These are phyloP conservation scores for Formica aserva DNA, from an alignment of 2,888 invertebrate genomes.

Conservation along the genomic window DNA sequence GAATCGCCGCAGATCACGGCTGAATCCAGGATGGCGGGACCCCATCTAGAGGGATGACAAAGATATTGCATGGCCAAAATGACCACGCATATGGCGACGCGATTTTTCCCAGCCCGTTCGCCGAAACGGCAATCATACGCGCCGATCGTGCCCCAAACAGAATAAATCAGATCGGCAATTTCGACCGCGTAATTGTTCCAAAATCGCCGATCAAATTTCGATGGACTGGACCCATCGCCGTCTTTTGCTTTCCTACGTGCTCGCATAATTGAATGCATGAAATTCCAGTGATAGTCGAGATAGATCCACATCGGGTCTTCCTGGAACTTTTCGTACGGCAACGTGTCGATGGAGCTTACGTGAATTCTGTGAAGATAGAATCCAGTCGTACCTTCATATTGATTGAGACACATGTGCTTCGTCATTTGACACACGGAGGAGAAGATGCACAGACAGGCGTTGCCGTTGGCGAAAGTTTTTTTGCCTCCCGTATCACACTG, in stretches of 20 bases:
- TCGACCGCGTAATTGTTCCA: constrained; percentile 83
- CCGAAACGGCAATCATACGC: constrained; percentile 80
- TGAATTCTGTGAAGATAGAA: constrained; percentile 83
- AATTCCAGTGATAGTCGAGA: constrained; percentile 83
- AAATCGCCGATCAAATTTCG: constrained; percentile 63
- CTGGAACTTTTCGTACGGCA: constrained; percentile 71
- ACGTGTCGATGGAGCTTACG: constrained; percentile 79
- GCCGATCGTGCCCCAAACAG: constrained; percentile 83
- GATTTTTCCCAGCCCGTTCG: constrained; percentile 79
- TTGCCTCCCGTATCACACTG: constrained; percentile 77
- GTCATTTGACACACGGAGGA: constrained; percentile 78
- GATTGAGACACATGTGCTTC: constrained; percentile 79
- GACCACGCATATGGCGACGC: constrained; percentile 80
- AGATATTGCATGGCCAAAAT: constrained; percentile 79
- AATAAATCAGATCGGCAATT: constrained; percentile 80
- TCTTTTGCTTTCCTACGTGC: constrained; percentile 33
- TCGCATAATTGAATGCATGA: constrained; percentile 45
- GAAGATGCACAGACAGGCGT: constrained; percentile 80
- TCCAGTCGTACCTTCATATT: constrained; percentile 78
- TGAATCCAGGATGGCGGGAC: constrained; percentile 81
- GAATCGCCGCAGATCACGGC: constrained; percentile 82
- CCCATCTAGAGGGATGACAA: constrained; percentile 81
- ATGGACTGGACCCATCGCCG: background rate
- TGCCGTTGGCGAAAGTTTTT: constrained; percentile 70
- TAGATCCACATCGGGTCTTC: constrained; percentile 85